Evolutionary conservation across 2,113 vertebrate genomes (phyloP).

Genomic region (Silurus glanis): DNA sequence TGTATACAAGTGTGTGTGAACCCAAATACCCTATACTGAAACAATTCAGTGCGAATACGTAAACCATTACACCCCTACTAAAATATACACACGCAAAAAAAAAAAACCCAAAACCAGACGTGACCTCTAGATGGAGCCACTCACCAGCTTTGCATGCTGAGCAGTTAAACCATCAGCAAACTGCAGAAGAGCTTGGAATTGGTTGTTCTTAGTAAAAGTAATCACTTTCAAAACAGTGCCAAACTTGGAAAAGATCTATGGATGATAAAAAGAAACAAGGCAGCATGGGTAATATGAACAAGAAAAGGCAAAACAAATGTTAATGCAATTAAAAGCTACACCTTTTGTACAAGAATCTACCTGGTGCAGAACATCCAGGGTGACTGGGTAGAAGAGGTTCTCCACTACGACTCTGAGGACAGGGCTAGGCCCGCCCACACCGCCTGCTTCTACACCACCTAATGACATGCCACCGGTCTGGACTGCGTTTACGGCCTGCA

Average conservation of each 20-base stretch:
- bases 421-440: conserved; percentile 75
- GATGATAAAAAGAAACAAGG: not conserved
- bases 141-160: conserved; percentile 91
- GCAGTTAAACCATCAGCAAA: conserved; percentile 85
- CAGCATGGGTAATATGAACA: not conserved
- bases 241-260: conserved; percentile 94
- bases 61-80: too few species aligned
- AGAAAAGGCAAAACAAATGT: not conserved
- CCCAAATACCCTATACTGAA: too few species aligned
- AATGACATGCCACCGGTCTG: conserved; percentile 77
- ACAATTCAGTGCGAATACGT: too few species aligned
- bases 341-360: conserved; percentile 62
- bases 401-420: conserved; percentile 95
- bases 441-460: conserved; percentile 73
- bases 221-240: conserved; percentile 94
- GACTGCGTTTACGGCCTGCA: conserved; percentile 83
- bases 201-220: conserved; percentile 95
- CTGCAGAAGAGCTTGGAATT: conserved; percentile 92
- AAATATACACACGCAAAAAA: too few species aligned
- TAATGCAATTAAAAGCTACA: not conserved
- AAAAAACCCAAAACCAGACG: not conserved
- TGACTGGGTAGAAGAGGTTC: conserved; percentile 93
- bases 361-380: conserved; percentile 92
- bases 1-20: too few species aligned
- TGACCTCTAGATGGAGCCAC: conserved; percentile 51